These are phyloP conservation scores for Globicephala melas DNA, from an alignment of 2,113 vertebrate species.

Conservation along the genomic window DNA sequence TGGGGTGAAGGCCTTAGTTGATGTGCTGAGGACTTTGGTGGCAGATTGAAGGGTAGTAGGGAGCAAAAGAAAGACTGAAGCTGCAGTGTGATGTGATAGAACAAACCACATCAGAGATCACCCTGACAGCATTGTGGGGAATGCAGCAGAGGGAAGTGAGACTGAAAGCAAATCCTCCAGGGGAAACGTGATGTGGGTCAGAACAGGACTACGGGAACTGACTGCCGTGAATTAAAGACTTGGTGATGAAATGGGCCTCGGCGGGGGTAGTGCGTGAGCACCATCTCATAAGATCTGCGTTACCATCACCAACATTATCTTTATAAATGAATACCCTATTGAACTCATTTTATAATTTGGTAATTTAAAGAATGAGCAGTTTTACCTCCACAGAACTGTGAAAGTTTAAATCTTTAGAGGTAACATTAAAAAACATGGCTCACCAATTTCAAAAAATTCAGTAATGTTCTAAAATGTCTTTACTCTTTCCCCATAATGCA, in stretches of 20 bases:
- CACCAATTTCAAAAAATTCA: not conserved
- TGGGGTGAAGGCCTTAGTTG: not conserved
- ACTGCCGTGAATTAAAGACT: not conserved
- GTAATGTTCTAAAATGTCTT: not conserved
- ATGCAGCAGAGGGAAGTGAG: not conserved
- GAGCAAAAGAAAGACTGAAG: not conserved
- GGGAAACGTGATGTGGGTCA: accelerated
- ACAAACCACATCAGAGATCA: not conserved
- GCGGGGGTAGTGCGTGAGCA: accelerated
- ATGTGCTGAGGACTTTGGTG: not conserved
- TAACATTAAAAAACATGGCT: not conserved
- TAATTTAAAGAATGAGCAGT: not conserved
- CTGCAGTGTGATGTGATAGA: not conserved
- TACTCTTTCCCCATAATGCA: not conserved
- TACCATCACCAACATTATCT: not conserved
- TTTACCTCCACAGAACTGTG: not conserved
- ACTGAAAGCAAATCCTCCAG: not conserved
- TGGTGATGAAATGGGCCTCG: not conserved
- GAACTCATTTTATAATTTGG: not conserved
- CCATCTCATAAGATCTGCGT: not conserved
- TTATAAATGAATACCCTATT: not conserved
- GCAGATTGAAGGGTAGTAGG: not conserved
- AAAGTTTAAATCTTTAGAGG: not conserved
- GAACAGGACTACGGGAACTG: not conserved
- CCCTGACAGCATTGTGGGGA: not conserved